Evolutionary conservation across 2,797 vertebrate species (phyloP).

Genomic region (Myotis findleyi): DNA sequence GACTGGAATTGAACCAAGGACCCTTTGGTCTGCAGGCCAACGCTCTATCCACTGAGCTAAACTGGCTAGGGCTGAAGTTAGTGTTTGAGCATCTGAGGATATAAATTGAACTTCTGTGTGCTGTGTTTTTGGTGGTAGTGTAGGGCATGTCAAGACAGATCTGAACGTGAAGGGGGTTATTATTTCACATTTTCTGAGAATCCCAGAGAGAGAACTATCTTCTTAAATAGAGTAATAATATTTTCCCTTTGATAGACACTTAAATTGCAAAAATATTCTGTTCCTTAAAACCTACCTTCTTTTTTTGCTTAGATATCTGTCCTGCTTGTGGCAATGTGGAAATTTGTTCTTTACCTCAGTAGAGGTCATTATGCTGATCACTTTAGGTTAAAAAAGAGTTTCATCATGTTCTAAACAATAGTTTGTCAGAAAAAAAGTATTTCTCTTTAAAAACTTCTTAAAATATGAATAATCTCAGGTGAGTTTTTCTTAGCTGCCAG

Average conservation of each 20-base stretch:
- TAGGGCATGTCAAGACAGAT: slow-evolving; percentile 38
- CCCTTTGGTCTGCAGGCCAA: no score
- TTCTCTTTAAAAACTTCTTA: slow-evolving; percentile 70
- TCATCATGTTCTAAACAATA: slow-evolving; percentile 58
- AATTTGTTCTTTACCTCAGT: slow-evolving; percentile 45
- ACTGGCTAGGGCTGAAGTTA: background rate
- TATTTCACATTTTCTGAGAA: slow-evolving; percentile 51
- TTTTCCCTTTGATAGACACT: slow-evolving; percentile 56
- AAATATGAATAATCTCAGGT: slow-evolving; percentile 40
- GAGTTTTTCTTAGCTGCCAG: slow-evolving; percentile 47
- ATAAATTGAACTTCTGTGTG: slow-evolving; percentile 44
- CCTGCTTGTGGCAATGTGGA: background rate
- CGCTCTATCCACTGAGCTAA: no score
- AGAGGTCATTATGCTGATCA: slow-evolving; percentile 38
- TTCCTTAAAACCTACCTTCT: background rate
- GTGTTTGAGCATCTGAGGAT: slow-evolving; percentile 44
- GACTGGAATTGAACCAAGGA: no score
- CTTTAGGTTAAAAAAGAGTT: slow-evolving; percentile 45
- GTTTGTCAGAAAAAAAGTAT: slow-evolving; percentile 37
- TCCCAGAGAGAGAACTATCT: slow-evolving; percentile 23
- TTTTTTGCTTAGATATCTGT: slow-evolving; percentile 46
- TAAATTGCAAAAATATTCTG: slow-evolving; percentile 47
- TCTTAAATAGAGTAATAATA: slow-evolving; percentile 52
- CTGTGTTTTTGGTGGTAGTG: slow-evolving; percentile 25
- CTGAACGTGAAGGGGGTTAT: slow-evolving; percentile 48